Percentiles rank a stretch among this genome's conserved stretches.
Conservation (phyloP, 1,140 invertebrate species). For the Belonocnema kinseyi region DNA sequence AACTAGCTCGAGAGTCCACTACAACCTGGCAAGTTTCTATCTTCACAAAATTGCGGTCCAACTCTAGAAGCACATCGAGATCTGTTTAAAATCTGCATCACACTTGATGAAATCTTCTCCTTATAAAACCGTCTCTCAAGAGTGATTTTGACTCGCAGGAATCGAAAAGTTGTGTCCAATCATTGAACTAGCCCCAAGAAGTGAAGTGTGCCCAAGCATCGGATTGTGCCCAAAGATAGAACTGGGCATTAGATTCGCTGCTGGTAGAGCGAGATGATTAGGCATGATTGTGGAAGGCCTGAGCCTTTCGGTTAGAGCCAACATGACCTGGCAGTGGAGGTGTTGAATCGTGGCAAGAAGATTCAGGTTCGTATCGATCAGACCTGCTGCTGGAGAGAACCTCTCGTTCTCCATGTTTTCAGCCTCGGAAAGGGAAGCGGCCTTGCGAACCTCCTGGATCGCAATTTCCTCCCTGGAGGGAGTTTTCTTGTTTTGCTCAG, state of each 20-base stretch:
- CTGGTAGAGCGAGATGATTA: constrained; percentile 60
- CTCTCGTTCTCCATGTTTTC: constrained; percentile 51
- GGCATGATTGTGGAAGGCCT: constrained; percentile 63
- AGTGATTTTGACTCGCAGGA: not conserved
- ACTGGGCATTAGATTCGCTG: constrained; percentile 46
- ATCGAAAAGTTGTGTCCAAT: constrained; percentile 14
- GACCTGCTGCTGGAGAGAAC: constrained; percentile 67
- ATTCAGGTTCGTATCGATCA: constrained; percentile 73
- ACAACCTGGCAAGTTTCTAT: not conserved
- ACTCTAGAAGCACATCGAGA: constrained; percentile 11
- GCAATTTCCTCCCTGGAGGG: constrained; percentile 37
- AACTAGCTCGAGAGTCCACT: too few species aligned
- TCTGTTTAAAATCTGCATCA: not conserved
- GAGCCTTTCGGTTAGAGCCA: constrained; percentile 71
- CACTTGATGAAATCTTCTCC: not conserved
- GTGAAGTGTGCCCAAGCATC: constrained; percentile 48
- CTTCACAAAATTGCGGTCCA: not conserved
- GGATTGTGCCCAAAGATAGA: constrained; percentile 55
- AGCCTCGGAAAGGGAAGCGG: constrained; percentile 37
- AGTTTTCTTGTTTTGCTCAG: constrained; percentile 61
- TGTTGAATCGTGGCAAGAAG: constrained; percentile 72
- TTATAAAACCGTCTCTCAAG: not conserved
- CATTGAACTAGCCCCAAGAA: constrained; percentile 27
- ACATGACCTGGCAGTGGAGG: constrained; percentile 73
- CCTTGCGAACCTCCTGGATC: constrained; percentile 40